Evolutionary conservation across 2,113 vertebrate species (phyloP), one percentile per base, ranked within the genome.

Genomic region (Jaculus jaculus): DNA sequence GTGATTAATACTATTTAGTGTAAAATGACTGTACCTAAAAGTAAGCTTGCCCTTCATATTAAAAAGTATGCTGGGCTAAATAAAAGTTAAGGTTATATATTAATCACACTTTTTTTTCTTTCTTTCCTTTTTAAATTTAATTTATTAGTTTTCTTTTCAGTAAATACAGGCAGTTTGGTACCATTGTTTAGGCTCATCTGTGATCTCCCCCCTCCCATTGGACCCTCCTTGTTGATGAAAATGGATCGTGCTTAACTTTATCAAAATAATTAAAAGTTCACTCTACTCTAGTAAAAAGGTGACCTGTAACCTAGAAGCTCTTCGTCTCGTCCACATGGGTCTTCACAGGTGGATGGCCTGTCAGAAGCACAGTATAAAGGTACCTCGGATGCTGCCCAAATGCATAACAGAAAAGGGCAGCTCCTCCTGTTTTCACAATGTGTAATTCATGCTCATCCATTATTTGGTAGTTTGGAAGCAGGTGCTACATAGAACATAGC

Each of bases 371-470:
- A 37, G 8, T 86, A 83, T 68, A 74, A 83, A 86, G 82, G n/a
- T 51, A 42, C 73, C 83, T 94, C 87, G 24, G 20, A 82, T 87
- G 78, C 20, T 66, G 88, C 72, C 68, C 77, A 90, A 47, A 90
- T 47, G 34, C 78, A 61, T 68, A 68, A 81, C 37, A 86, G 20
- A 75, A 60, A 87, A 85, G 89, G 80, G 78, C 89, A 96, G 84
- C 39, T 42, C 79, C 69, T 90, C 83, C 84, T 21, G 82, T 95
- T 93, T 96, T 96, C 91, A 66, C 68, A 34, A 79, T 79, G 91
- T 91, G 96, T 97, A 94, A 97, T 94, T 97, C 92, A 96, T 87
- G 96, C 95, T 97, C 98, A 97, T 97, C 85, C 95, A 97, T 97
- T 97, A 97, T 97, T 97, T 0, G 80, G 96, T 94, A 95, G 84